A percentile compares a stretch with the other conserved stretches of the same genome.
phyloP scores from a whole-genome alignment of 2,113 vertebrate species.

The Cyprinus carpio region DNA sequence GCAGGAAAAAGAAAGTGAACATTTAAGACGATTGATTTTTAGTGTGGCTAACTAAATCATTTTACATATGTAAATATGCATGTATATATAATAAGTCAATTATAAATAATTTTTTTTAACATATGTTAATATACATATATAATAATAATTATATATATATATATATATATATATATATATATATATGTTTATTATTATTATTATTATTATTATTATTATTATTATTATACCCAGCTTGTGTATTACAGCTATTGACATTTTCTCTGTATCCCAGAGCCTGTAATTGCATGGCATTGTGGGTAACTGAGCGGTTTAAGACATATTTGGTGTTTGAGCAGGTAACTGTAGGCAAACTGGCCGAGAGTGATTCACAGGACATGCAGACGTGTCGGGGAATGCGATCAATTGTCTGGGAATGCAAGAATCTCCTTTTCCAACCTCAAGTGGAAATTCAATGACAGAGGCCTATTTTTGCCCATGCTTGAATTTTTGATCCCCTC shows the following conservation, averaged over 20 bases:
- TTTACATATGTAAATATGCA: background rate
- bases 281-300: slow-evolving; percentile 41
- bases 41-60: background rate
- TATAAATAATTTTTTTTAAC: background rate
- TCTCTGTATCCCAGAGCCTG: background rate
- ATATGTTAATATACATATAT: background rate
- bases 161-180: too few species aligned
- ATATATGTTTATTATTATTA: too few species aligned
- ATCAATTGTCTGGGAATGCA: slow-evolving; percentile 79
- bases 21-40: background rate
- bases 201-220: too few species aligned
- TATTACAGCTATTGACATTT: background rate
- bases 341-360: slow-evolving; percentile 20
- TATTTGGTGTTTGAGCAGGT: slow-evolving; percentile 41
- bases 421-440: slow-evolving; percentile 68
- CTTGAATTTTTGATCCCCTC: slow-evolving; percentile 48
- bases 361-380: slow-evolving; percentile 69
- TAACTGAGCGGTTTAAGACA: slow-evolving; percentile 46
- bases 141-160: background rate
- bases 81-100: background rate
- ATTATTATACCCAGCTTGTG: background rate
- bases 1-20: background rate
- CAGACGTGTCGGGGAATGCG: slow-evolving; percentile 70
- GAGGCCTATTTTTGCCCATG: slow-evolving; percentile 52
- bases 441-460: slow-evolving; percentile 70